phyloP scores from a whole-genome alignment of 2,797 vertebrate genomes.

The Lepidocolaptes lacrymiger region DNA sequence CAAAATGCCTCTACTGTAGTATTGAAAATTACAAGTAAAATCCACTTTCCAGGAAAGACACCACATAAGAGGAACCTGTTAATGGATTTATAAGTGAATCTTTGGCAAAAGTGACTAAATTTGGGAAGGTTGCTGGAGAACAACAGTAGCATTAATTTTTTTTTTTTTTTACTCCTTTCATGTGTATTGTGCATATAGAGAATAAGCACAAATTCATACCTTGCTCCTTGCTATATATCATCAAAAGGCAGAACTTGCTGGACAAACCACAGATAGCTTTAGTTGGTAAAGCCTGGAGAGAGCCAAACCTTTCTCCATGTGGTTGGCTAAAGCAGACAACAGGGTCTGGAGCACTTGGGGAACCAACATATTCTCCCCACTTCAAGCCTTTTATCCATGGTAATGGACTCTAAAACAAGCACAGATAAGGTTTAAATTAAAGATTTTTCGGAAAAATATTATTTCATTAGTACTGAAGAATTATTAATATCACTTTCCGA shows the following conservation, averaged over 20 bases:
- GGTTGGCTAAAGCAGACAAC: constrained; percentile 98
- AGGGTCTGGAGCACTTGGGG: constrained; percentile 92
- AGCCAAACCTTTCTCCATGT: constrained; percentile 92
- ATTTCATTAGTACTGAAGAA: neutral
- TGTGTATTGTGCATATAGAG: neutral
- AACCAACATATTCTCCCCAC: constrained; percentile 98
- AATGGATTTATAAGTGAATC: neutral
- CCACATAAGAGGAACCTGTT: neutral
- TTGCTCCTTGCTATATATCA: constrained; percentile 99
- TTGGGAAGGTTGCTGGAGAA: neutral
- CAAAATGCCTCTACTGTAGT: neutral
- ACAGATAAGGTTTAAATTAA: neutral
- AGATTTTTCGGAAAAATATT: neutral
- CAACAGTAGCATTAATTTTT: neutral
- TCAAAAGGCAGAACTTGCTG: constrained; percentile 95
- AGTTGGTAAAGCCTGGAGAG: constrained; percentile 92
- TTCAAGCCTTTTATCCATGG: constrained; percentile 97
- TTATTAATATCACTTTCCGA: neutral
- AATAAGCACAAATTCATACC: constrained; percentile 76
- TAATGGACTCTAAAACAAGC: constrained; percentile 87
- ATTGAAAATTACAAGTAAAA: neutral
- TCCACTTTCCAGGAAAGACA: neutral
- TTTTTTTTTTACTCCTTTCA: neutral
- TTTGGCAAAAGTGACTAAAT: neutral
- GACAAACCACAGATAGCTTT: constrained; percentile 94